These are phyloP conservation scores for Aepyceros melampus DNA, from an alignment of 2,113 vertebrate species.

Conservation along the genomic window DNA sequence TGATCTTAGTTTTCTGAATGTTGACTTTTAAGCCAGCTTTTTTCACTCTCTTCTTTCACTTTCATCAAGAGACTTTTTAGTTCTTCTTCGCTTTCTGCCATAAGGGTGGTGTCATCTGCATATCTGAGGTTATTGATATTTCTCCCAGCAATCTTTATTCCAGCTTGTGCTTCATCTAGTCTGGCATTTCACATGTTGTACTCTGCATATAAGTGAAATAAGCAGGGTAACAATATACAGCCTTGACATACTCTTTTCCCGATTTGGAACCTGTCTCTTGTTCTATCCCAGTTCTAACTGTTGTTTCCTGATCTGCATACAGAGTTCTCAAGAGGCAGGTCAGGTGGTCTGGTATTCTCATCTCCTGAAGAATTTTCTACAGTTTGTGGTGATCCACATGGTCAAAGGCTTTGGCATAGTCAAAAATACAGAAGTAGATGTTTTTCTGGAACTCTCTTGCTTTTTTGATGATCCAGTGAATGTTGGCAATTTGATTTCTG, in stretches of 20 bases:
- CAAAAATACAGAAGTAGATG: not conserved
- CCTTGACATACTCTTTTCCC: not conserved
- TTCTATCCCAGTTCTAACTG: not conserved
- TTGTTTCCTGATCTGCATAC: not conserved
- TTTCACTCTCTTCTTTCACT: no score
- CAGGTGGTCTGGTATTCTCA: not conserved
- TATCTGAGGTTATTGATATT: no score
- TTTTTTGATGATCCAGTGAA: rapidly evolving
- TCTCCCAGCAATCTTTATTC: not conserved
- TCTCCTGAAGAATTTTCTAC: not conserved
- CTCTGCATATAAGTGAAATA: not conserved
- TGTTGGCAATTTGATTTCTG: not conserved
- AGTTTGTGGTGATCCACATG: not conserved
- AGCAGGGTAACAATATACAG: not conserved
- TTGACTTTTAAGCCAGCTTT: no score
- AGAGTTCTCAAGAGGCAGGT: not conserved
- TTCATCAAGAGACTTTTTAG: no score
- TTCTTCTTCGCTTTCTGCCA: no score
- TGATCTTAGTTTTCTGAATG: no score
- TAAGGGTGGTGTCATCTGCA: no score
- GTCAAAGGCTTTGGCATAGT: not conserved
- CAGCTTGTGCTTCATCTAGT: not conserved
- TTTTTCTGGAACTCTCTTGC: not conserved
- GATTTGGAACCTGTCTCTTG: not conserved
- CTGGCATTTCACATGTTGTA: not conserved